phyloP scores from a whole-genome alignment of 30 jellyfish, hydroid and myxozoan species.

The Cassiopea andromeda region DNA sequence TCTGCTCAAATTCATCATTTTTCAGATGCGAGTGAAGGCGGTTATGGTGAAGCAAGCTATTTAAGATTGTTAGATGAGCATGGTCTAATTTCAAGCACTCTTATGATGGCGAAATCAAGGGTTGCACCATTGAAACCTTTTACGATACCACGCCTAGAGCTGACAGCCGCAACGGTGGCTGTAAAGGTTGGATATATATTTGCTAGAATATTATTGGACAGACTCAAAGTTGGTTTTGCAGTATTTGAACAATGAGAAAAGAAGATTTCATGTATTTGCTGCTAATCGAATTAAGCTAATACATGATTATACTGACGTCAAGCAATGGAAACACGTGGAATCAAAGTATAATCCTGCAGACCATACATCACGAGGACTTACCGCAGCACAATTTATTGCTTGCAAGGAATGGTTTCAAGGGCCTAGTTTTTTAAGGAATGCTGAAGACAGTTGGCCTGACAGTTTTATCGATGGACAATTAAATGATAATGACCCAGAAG shows the following conservation, averaged over 20 bases:
- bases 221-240: constrained; percentile 31
- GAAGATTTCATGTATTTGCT: constrained; percentile 37
- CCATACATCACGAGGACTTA: constrained; percentile 32
- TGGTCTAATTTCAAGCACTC: constrained; percentile 18
- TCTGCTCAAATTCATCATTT: constrained; percentile 10
- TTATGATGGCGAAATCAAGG: constrained; percentile 54
- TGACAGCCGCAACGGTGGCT: constrained; percentile 52
- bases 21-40: constrained; percentile 10
- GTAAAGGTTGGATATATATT: constrained; percentile 18
- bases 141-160: constrained; percentile 41
- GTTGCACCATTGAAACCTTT: constrained; percentile 29
- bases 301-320: constrained; percentile 1
- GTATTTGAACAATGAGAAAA: constrained; percentile 33
- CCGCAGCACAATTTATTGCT: constrained; percentile 14
- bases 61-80: constrained; percentile 10
- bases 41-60: constrained; percentile 32
- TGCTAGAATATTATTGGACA: constrained; percentile 28
- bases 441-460: constrained; percentile 25
- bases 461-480: constrained; percentile 12
- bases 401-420: constrained; percentile 38
- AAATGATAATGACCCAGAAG: constrained; percentile 21
- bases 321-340: constrained; percentile 24
- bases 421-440: constrained; percentile 12
- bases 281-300: constrained; percentile 13
- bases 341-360: constrained; percentile 26